A percentile compares a stretch with the other conserved stretches of the same genome.
phyloP scores from a whole-genome alignment of 2,888 invertebrate species.

The Cryptosula pallasiana region DNA sequence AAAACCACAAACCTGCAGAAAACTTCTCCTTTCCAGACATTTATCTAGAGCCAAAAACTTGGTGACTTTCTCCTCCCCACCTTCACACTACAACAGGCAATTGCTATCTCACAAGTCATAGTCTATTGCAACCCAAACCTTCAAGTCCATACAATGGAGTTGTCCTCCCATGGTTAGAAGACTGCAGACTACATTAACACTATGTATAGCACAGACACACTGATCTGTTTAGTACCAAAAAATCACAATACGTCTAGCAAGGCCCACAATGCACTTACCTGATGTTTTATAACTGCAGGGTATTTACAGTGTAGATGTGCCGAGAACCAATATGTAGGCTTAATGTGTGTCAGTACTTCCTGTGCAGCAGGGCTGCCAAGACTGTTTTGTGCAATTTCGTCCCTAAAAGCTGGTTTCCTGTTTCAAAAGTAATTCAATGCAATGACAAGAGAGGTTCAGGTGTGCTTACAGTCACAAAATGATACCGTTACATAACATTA shows the following conservation, averaged over 20 bases:
- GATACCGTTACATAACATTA: not conserved
- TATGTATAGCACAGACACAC: too few relatives aligned
- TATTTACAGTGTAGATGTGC: slow-evolving; percentile 97
- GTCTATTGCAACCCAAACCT: too few relatives aligned
- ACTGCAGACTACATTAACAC: too few relatives aligned
- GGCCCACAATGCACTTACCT: slow-evolving; percentile 53
- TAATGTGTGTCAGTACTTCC: slow-evolving; percentile 71
- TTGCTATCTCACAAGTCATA: too few relatives aligned
- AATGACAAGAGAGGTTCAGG: not conserved
- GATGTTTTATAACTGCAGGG: slow-evolving; percentile 77
- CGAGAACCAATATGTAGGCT: slow-evolving; percentile 85
- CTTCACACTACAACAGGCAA: not conserved
- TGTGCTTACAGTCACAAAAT: not conserved
- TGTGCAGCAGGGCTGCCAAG: slow-evolving; percentile 84
- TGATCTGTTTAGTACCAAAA: too few relatives aligned
- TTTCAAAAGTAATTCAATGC: slow-evolving; percentile 10
- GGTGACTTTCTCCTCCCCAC: slow-evolving; percentile 55
- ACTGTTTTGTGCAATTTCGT: slow-evolving; percentile 72
- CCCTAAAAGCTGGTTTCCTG: slow-evolving; percentile 73
- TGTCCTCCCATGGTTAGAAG: too few relatives aligned
- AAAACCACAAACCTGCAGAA: slow-evolving; percentile 77
- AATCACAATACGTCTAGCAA: too few relatives aligned
- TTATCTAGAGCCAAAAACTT: slow-evolving; percentile 90
- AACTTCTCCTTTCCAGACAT: slow-evolving; percentile 81
- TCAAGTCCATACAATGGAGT: too few relatives aligned